phyloP scores from a whole-genome alignment of 2,797 vertebrate species.

The Dromococcyx pavoninus region DNA sequence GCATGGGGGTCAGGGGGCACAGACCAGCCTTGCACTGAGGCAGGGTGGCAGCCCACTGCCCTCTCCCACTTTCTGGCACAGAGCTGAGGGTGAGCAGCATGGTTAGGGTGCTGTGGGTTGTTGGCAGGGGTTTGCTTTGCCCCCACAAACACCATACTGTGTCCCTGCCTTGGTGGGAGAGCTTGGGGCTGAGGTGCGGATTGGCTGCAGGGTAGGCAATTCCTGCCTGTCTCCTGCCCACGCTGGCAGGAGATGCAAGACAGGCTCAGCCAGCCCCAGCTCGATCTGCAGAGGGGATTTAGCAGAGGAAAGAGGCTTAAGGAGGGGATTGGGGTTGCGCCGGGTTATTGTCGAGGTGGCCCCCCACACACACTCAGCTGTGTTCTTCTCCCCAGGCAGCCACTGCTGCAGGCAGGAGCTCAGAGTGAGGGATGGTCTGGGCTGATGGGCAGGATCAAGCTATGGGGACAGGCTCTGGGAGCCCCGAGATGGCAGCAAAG shows the following conservation, averaged over 20 bases:
- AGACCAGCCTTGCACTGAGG: background rate
- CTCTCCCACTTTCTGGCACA: background rate
- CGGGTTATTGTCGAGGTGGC: fast-evolving
- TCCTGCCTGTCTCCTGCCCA: background rate
- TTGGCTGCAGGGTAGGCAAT: background rate
- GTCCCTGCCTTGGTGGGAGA: background rate
- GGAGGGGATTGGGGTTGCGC: slow-evolving; percentile 45
- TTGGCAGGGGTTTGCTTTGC: background rate
- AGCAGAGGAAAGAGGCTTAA: slow-evolving; percentile 48
- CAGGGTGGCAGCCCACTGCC: background rate
- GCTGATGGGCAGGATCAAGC: background rate
- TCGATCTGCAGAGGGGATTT: slow-evolving; percentile 12
- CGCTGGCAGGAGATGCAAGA: background rate
- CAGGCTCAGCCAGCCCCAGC: background rate
- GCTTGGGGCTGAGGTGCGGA: background rate
- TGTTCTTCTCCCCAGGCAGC: background rate
- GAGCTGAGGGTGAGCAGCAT: background rate
- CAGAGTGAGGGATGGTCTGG: background rate
- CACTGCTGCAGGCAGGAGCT: background rate
- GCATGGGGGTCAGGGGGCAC: fast-evolving
- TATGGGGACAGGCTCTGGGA: background rate
- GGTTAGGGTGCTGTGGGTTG: background rate
- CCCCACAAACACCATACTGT: background rate
- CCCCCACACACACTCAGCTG: background rate
- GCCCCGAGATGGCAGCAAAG: background rate